Conservation (phyloP, 1,140 invertebrate species). For the Diachasma alloeum region DNA sequence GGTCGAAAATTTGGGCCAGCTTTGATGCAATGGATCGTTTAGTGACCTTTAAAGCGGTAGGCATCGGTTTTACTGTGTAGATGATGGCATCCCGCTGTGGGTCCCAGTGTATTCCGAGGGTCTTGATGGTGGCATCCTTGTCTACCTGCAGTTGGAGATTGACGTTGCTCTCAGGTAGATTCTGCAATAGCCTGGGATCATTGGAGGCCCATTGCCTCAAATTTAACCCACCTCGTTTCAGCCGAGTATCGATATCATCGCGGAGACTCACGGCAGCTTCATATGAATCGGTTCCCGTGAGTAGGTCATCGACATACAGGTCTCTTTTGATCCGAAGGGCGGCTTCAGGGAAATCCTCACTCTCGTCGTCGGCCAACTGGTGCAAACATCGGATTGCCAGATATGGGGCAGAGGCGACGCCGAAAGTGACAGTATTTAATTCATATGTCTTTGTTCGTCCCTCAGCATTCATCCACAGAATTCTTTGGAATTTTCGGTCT, state of each 20-base stretch:
- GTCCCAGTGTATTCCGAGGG: slow-evolving; percentile 46
- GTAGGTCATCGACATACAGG: too few relatives aligned
- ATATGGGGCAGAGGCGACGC: too few relatives aligned
- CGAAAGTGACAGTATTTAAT: too few relatives aligned
- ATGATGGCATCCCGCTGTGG: slow-evolving; percentile 30
- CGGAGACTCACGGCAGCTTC: neutral
- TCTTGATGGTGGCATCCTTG: slow-evolving; percentile 22
- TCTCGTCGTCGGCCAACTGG: too few relatives aligned
- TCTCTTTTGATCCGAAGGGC: too few relatives aligned
- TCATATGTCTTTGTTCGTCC: too few relatives aligned
- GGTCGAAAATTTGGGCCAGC: too few relatives aligned
- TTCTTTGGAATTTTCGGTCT: too few relatives aligned
- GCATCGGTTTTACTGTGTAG: neutral
- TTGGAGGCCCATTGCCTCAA: neutral
- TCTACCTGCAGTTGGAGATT: neutral
- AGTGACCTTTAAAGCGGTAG: neutral
- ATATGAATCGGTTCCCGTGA: slow-evolving; percentile 34
- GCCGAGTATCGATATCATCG: neutral
- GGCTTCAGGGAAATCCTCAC: too few relatives aligned
- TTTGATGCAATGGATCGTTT: slow-evolving; percentile 44
- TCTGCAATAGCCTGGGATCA: neutral
- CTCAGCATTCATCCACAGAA: too few relatives aligned
- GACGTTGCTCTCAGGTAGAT: neutral
- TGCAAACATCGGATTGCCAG: too few relatives aligned
- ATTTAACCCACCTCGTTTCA: neutral